phyloP scores from a whole-genome alignment of 2,888 invertebrate genomes.

The Drosophila histrio region DNA sequence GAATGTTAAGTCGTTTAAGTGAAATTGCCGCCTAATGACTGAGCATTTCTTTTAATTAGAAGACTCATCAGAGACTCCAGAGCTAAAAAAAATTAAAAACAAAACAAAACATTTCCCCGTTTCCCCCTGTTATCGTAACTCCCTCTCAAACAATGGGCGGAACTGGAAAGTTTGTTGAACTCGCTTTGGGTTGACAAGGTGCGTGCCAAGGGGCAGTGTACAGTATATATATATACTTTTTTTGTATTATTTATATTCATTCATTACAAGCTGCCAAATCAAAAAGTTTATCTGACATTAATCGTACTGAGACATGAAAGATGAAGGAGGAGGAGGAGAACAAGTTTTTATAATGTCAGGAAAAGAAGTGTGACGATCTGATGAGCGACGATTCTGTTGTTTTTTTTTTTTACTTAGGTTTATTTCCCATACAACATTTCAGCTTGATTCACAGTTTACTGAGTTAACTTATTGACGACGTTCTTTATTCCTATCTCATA shows the following conservation, averaged over 20 bases:
- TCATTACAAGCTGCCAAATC: conserved; percentile 23
- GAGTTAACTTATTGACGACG: neutral
- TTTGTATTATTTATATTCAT: conserved; percentile 37
- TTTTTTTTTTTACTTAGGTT: neutral
- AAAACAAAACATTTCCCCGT: conserved; percentile 24
- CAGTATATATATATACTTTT: conserved; percentile 8
- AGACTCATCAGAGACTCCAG: conserved; percentile 54
- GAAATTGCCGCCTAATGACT: conserved; percentile 76
- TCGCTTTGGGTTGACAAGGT: conserved; percentile 41
- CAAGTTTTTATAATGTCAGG: conserved; percentile 7
- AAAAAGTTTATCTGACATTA: conserved; percentile 41
- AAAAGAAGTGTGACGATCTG: neutral
- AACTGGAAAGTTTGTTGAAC: conserved; percentile 59
- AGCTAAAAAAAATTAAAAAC: conserved; percentile 23
- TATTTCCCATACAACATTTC: neutral
- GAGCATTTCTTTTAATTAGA: conserved; percentile 74
- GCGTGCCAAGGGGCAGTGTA: conserved; percentile 46
- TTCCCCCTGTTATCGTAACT: neutral
- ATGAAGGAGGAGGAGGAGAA: conserved; percentile 35
- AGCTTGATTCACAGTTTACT: neutral
- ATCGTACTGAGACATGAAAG: conserved; percentile 33
- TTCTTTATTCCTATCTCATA: no score
- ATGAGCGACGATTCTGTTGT: neutral
- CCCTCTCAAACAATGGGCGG: conserved; percentile 44
- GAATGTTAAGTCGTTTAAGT: conserved; percentile 55